Evolutionary conservation across 2,113 vertebrate species (phyloP).

Genomic region (Callocephalon fimbriatum): DNA sequence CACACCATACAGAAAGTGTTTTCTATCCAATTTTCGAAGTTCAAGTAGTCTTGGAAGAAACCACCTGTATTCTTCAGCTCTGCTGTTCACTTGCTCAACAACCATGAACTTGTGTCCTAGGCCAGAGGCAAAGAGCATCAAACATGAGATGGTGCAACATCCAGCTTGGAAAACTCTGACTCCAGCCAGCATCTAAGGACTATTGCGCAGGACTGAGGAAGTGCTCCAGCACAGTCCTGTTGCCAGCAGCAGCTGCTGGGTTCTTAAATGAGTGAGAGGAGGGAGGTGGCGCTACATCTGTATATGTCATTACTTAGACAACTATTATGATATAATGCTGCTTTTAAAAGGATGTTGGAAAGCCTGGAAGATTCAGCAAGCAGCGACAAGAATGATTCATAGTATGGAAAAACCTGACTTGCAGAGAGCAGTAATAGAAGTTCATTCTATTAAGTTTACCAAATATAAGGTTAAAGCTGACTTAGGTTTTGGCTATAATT

Average conservation of each 20-base stretch:
- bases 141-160: not conserved
- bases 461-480: not conserved
- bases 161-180: not conserved
- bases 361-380: not conserved
- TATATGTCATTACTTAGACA: not conserved
- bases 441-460: not conserved
- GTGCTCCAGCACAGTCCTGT: not conserved
- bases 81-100: not conserved
- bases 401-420: not conserved
- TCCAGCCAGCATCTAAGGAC: not conserved
- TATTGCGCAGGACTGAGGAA: fast-evolving
- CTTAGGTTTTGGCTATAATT: not conserved
- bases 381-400: not conserved
- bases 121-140: not conserved
- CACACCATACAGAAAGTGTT: not conserved
- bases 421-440: not conserved
- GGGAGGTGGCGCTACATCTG: not conserved
- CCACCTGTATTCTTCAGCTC: not conserved
- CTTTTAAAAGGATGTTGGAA: slow-evolving; percentile 10
- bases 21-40: not conserved
- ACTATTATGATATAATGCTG: not conserved
- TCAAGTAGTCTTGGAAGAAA: not conserved
- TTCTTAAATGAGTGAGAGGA: not conserved
- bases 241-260: not conserved
- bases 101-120: not conserved